Evolutionary conservation across 2,113 vertebrate genomes (phyloP), one percentile per base, ranked within the genome.

Genomic region (Nycticebus coucang): DNA sequence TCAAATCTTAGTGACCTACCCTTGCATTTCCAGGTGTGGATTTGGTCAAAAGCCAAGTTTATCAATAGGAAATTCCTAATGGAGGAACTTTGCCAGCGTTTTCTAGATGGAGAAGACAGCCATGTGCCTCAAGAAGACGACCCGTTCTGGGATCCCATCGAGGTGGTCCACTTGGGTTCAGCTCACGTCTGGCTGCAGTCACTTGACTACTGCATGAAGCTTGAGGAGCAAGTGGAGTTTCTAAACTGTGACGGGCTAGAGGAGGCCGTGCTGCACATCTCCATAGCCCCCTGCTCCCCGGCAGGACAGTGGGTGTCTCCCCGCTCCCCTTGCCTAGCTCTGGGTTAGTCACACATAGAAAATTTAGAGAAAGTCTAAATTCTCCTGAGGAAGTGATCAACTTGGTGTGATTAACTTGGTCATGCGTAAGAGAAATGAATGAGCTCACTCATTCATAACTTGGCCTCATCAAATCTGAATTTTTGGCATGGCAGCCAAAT

Each of bases 1-100:
- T 35, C 12, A 55, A 68, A 55, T 19, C 2, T 4, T 2, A 21
- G 15, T 69, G 71, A 74, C 55, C 62, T 35, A 18, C 17, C 50
- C 94, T 57, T 95, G 41, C 53, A 35, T 96, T 91, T 92, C 8
- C 93, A 99, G 99, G 99, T 99, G 4, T 99, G 99, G 99, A 95
- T 99, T 30, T 99, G 99, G 99, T 99, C 99, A 81, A 99, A 99
- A 97, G 97, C 98, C 72, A 99, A 99, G 98, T 99, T 99, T 95
- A 98, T 99, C 77, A 99, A 99, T 86, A 99, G 99, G 74, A 99
- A 99, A 96, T 99, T 99, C 97, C 98, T 99, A 35, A 99, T 99
- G 99, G 99, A 99, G 89, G 99, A 99, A 55, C 91, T 99, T 66
- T 99, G 99, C 97, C 99, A 99, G 98, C 98, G 82, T 87, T 98